Conservation (phyloP, 2,888 invertebrate genomes). For the Sphecodes monilicornis region DNA sequence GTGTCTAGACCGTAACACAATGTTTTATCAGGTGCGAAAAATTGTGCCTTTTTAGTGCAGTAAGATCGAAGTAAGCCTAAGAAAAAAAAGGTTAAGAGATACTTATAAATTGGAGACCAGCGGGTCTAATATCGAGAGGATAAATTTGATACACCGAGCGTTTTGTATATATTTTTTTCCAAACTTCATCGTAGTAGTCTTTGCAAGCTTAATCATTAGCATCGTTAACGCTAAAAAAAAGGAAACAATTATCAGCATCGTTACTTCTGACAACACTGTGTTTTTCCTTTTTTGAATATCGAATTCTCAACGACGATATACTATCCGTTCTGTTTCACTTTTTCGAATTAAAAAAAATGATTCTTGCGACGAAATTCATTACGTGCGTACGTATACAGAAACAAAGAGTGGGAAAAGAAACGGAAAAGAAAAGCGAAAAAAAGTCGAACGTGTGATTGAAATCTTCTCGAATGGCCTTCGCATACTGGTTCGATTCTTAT, state of each 20-base stretch:
- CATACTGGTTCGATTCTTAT: conserved; percentile 67
- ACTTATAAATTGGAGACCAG: conserved; percentile 72
- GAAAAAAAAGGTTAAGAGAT: conserved; percentile 75
- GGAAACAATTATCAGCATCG: conserved; percentile 44
- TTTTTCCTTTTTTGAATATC: conserved; percentile 7
- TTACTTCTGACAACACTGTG: conserved; percentile 35
- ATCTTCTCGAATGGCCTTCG: conserved; percentile 69
- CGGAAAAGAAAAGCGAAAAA: neutral
- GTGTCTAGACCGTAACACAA: conserved; percentile 75
- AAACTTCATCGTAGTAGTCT: conserved; percentile 54
- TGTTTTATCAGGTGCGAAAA: conserved; percentile 81
- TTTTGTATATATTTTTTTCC: conserved; percentile 61
- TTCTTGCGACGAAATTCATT: conserved; percentile 33
- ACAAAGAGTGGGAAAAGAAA: neutral
- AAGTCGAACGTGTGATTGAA: conserved; percentile 54
- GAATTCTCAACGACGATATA: conserved; percentile 18
- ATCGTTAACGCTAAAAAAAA: conserved; percentile 50
- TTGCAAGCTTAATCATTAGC: conserved; percentile 52
- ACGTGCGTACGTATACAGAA: neutral
- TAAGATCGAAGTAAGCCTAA: conserved; percentile 83
- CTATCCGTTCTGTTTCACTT: conserved; percentile 22
- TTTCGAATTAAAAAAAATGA: conserved; percentile 11
- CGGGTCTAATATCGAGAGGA: conserved; percentile 71
- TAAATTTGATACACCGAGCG: conserved; percentile 59
- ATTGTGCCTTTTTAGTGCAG: conserved; percentile 84